phyloP scores from a whole-genome alignment of 2,888 invertebrate genomes.

The Himalopsyche tibetana region DNA sequence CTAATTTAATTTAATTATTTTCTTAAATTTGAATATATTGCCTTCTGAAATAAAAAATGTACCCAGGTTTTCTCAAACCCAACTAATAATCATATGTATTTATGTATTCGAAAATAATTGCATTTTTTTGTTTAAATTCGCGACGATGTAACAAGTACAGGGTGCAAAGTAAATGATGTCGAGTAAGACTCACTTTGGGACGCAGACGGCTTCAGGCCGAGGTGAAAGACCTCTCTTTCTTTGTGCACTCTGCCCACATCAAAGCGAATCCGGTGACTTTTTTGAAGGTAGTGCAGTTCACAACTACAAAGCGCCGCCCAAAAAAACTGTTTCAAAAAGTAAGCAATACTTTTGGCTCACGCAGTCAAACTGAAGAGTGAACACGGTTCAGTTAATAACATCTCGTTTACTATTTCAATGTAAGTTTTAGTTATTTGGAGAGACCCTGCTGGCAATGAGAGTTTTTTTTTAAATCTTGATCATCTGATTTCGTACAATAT shows the following conservation, averaged over 20 bases:
- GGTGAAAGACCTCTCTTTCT: constrained; percentile 42
- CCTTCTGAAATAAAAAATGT: no score
- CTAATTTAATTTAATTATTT: no score
- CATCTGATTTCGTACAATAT: not conserved
- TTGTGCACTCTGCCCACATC: constrained; percentile 38
- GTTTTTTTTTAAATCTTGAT: not conserved
- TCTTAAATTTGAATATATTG: no score
- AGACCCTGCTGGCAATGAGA: no score
- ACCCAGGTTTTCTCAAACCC: no score
- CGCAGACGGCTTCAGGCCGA: constrained; percentile 23
- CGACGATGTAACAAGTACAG: not conserved
- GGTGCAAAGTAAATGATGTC: constrained; percentile 19
- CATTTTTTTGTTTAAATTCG: not conserved
- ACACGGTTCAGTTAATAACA: not conserved
- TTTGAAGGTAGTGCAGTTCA: constrained; percentile 16
- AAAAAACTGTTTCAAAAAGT: constrained; percentile 5
- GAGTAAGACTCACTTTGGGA: not conserved
- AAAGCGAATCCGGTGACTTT: constrained; percentile 36
- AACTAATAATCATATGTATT: no score
- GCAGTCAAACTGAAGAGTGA: not conserved
- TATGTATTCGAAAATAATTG: not conserved
- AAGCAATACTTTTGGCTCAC: constrained; percentile 14
- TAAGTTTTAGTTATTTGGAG: not conserved
- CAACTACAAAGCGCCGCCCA: not conserved
- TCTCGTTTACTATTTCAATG: not conserved